phyloP scores from a whole-genome alignment of 2,113 vertebrate genomes.

The Mungos mungo region DNA sequence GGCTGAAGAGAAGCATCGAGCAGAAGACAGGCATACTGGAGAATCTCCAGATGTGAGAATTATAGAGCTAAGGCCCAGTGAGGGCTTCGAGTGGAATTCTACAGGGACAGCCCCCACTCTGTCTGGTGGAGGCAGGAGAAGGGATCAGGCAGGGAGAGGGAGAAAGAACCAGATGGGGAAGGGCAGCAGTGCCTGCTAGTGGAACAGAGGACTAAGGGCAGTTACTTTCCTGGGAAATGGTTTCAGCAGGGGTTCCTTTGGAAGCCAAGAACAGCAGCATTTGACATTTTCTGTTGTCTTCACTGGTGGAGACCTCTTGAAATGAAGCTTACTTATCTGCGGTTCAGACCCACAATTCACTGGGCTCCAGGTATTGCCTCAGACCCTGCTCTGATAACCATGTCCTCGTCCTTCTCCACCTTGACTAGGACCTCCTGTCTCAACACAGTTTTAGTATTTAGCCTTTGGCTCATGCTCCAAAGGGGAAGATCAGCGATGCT shows the following conservation, averaged over 20 bases:
- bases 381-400: background rate
- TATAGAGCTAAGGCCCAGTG: background rate
- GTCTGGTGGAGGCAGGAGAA: background rate
- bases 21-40: accelerated
- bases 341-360: background rate
- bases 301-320: background rate
- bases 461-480: background rate
- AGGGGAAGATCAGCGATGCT: background rate
- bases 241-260: background rate
- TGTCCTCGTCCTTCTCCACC: background rate
- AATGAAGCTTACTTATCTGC: background rate
- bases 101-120: background rate
- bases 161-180: background rate
- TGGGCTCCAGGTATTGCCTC: background rate
- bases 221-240: background rate
- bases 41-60: background rate
- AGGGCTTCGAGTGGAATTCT: background rate
- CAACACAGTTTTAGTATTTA: background rate
- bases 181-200: background rate
- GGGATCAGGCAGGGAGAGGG: too few relatives aligned
- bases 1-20: background rate
- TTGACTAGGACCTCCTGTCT: background rate
- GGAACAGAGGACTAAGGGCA: background rate
- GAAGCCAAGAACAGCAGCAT: background rate
- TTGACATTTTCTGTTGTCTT: background rate